These are phyloP conservation scores for Micropoecilia bifurca DNA, from an alignment of 2,797 vertebrate genomes.

Conservation along the genomic window DNA sequence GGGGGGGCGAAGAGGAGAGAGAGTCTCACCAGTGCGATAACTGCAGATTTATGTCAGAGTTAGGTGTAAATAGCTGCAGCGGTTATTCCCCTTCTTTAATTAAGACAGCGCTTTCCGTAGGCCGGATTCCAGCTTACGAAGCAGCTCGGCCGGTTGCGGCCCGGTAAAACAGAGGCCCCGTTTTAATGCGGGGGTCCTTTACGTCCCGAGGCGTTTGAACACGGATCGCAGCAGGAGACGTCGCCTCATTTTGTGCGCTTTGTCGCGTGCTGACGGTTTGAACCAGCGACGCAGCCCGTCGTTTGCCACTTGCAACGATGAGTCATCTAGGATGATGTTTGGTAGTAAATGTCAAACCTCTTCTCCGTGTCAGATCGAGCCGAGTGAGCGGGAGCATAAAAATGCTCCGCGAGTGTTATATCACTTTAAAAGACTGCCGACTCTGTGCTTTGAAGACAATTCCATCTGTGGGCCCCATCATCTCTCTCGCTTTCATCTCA, in stretches of 20 bases:
- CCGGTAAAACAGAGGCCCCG: slow-evolving; percentile 26
- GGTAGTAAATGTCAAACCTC: slow-evolving; percentile 55
- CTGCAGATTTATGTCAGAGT: slow-evolving; percentile 82
- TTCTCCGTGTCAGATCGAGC: slow-evolving; percentile 44
- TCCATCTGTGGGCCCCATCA: slow-evolving; percentile 48
- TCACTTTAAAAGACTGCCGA: slow-evolving; percentile 49
- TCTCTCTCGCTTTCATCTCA: slow-evolving; percentile 37
- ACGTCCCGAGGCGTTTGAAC: slow-evolving; percentile 8
- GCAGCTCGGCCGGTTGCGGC: slow-evolving; percentile 56
- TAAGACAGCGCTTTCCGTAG: slow-evolving; percentile 73
- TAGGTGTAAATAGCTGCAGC: slow-evolving; percentile 74
- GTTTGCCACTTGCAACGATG: slow-evolving; percentile 17
- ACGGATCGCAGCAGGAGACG: slow-evolving; percentile 7
- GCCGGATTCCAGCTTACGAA: slow-evolving; percentile 56
- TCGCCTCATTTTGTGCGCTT: slow-evolving; percentile 10
- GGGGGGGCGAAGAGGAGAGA: slow-evolving; percentile 47
- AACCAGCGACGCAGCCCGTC: slow-evolving; percentile 32
- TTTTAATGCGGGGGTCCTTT: slow-evolving; percentile 13
- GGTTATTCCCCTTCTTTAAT: slow-evolving; percentile 77
- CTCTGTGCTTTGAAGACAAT: slow-evolving; percentile 52
- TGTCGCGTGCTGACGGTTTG: slow-evolving; percentile 20
- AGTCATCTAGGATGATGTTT: slow-evolving; percentile 37
- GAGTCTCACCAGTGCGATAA: slow-evolving; percentile 77
- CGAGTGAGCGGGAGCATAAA: slow-evolving; percentile 44
- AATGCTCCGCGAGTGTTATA: slow-evolving; percentile 38